These are phyloP conservation scores for Darevskia nairensis DNA, from an alignment of 2,797 vertebrate species.

Conservation along the genomic window DNA sequence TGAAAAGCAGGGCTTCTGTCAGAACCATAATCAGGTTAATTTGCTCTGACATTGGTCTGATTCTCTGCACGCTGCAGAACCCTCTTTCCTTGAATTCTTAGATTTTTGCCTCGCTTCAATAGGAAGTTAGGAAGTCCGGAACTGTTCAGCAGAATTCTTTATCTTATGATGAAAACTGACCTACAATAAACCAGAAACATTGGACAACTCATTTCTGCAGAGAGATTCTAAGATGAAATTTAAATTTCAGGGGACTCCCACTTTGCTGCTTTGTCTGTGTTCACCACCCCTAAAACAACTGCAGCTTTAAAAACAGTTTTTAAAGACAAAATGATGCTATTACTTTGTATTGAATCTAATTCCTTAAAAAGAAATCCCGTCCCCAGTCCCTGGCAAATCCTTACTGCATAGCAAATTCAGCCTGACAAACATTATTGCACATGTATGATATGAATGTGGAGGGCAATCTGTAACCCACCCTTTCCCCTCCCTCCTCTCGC, in stretches of 20 bases:
- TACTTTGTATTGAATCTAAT: constrained; percentile 74
- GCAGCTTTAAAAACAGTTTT: constrained; percentile 77
- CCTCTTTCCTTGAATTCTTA: constrained; percentile 9
- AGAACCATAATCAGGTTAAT: neutral
- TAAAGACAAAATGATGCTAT: constrained; percentile 78
- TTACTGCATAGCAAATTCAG: constrained; percentile 84
- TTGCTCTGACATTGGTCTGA: neutral
- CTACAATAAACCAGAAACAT: constrained; percentile 12
- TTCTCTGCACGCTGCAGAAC: neutral
- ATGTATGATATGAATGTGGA: constrained; percentile 98
- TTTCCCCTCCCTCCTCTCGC: constrained; percentile 37
- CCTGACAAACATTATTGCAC: constrained; percentile 92
- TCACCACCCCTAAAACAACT: constrained; percentile 66
- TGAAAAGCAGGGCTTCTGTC: neutral
- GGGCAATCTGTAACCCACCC: constrained; percentile 92
- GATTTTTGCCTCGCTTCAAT: constrained; percentile 44
- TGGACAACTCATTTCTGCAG: neutral
- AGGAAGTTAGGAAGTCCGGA: constrained; percentile 38
- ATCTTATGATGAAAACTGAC: constrained; percentile 67
- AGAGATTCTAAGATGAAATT: neutral
- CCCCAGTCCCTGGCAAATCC: constrained; percentile 83
- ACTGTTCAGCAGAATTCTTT: constrained; percentile 67
- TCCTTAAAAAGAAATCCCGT: constrained; percentile 55
- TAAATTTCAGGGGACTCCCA: constrained; percentile 41
- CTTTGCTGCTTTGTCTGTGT: constrained; percentile 67